Evolutionary conservation across 2,113 vertebrate genomes (phyloP).

Genomic region (Sylvia atricapilla): DNA sequence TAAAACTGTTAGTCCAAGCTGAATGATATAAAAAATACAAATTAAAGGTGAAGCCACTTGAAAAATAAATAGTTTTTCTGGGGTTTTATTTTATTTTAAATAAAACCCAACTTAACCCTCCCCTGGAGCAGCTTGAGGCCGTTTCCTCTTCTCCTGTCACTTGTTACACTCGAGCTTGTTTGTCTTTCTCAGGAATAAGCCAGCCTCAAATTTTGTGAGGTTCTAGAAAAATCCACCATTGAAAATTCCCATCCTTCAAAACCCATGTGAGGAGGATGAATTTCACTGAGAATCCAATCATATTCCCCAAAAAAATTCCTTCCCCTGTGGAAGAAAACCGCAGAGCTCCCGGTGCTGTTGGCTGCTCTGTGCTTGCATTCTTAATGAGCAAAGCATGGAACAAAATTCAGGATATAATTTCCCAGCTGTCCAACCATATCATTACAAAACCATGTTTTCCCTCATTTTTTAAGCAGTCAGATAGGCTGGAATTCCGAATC

Average conservation of each 20-base stretch:
- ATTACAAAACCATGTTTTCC: constrained; percentile 68
- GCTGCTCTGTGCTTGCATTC: background rate
- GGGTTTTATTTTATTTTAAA: too few species aligned
- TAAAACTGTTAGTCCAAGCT: too few species aligned
- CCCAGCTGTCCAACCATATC: constrained; percentile 70
- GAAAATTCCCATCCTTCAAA: background rate
- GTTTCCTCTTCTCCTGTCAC: background rate
- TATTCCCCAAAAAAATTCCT: background rate
- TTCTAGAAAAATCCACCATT: background rate
- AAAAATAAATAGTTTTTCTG: too few species aligned
- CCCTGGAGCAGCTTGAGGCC: too few species aligned
- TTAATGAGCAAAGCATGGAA: constrained; percentile 60
- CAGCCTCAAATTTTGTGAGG: background rate
- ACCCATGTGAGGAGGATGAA: background rate
- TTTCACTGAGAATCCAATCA: background rate
- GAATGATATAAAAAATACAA: too few species aligned
- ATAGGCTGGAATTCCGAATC: constrained; percentile 74
- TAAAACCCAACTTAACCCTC: background rate
- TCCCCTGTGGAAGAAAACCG: background rate
- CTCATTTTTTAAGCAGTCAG: constrained; percentile 71
- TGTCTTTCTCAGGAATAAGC: background rate
- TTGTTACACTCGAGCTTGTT: background rate
- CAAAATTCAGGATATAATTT: constrained; percentile 71
- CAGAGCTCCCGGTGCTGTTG: background rate
- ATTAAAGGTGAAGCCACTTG: too few species aligned